Percentiles rank a stretch among this genome's conserved stretches.
These are phyloP conservation scores for Karalla daura DNA, from an alignment of 2,797 vertebrate genomes.

Conservation along the genomic window DNA sequence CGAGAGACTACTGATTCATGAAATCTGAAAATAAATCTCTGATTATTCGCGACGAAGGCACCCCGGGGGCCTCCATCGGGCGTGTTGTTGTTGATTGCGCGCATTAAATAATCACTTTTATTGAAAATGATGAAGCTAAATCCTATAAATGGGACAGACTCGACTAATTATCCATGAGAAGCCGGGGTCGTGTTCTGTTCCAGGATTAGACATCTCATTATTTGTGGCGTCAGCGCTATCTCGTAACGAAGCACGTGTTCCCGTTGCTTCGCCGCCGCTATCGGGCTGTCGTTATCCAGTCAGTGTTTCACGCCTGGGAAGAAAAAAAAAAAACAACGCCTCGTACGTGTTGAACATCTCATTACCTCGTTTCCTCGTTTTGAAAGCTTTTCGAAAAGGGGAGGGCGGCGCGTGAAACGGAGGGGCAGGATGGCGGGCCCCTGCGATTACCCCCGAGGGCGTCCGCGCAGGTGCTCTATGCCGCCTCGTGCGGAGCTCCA, in stretches of 20 bases:
- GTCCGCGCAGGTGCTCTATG: background rate
- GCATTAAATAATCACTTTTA: background rate
- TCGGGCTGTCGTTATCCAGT: too few species aligned
- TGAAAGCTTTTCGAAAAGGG: too few species aligned
- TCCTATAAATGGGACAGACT: background rate
- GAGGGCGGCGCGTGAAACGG: background rate
- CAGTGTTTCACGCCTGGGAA: background rate
- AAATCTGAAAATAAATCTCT: background rate
- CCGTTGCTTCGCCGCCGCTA: constrained; percentile 27
- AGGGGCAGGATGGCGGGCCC: constrained; percentile 4
- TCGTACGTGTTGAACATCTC: too few species aligned
- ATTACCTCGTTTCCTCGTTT: too few species aligned
- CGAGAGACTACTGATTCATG: background rate
- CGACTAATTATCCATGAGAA: background rate
- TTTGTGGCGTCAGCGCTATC: background rate
- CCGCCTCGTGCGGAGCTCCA: background rate
- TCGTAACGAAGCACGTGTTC: background rate
- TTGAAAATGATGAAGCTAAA: background rate
- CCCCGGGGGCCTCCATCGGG: background rate
- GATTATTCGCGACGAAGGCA: background rate
- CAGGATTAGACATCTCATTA: background rate
- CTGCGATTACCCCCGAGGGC: background rate
- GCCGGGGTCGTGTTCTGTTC: background rate
- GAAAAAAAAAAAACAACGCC: background rate
- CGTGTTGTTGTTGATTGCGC: background rate